Conservation (phyloP, 2,888 invertebrate species). For the Philaethria dido region DNA sequence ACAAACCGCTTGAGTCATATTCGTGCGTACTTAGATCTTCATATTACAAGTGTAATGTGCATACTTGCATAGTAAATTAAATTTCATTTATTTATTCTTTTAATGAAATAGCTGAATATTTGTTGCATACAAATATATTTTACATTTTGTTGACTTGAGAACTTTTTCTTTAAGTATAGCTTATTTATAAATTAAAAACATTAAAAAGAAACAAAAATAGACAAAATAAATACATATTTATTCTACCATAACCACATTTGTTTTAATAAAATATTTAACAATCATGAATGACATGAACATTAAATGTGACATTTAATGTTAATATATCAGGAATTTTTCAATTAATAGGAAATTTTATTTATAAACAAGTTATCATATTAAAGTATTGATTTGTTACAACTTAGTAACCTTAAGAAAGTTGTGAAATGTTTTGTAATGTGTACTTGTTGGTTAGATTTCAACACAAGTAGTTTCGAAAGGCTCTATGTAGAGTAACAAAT, state of each 20-base stretch:
- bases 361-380: neutral
- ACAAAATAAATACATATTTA: too few species aligned
- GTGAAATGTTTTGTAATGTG: constrained; percentile 9
- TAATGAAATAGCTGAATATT: neutral
- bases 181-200: neutral
- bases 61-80: neutral
- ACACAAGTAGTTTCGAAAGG: neutral
- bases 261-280: neutral
- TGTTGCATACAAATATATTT: neutral
- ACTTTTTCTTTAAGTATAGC: neutral
- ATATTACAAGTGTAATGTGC: constrained; percentile 3
- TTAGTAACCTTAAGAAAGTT: neutral
- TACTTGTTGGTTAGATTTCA: neutral
- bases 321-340: too few species aligned
- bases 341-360: neutral
- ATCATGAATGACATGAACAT: neutral
- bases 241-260: neutral
- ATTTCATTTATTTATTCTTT: neutral
- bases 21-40: neutral
- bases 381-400: neutral
- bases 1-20: constrained; percentile 35
- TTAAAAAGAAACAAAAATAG: too few species aligned
- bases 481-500: neutral
- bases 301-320: neutral
- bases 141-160: neutral